phyloP scores from a whole-genome alignment of 2,888 invertebrate species.

The Sympetrum striolatum region DNA sequence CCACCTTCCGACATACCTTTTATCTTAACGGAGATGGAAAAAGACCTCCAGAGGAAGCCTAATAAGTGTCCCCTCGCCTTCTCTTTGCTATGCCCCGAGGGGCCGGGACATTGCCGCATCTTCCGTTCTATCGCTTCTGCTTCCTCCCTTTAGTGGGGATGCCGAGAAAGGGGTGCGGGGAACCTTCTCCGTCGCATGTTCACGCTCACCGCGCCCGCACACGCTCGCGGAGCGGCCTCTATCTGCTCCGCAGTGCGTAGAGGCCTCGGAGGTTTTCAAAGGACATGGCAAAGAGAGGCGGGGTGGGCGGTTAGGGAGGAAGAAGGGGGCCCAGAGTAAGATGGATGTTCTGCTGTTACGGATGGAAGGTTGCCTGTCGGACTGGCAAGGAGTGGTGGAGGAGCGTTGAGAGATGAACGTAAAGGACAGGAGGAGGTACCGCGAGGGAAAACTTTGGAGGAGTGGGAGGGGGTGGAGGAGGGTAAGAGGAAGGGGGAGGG shows the following conservation, averaged over 20 bases:
- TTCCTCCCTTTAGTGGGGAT: conserved; percentile 16
- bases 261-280: conserved; percentile 19
- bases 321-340: conserved; percentile 10
- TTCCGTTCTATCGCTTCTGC: conserved; percentile 28
- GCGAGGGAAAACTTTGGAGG: conserved; percentile 3
- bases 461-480: background rate
- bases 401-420: background rate
- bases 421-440: conserved; percentile 18
- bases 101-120: conserved; percentile 37
- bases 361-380: conserved; percentile 42
- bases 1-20: background rate
- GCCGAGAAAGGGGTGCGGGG: background rate
- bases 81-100: conserved; percentile 24
- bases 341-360: conserved; percentile 41
- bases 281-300: background rate
- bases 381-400: background rate
- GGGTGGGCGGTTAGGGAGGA: background rate
- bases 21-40: conserved; percentile 10
- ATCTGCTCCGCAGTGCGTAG: background rate
- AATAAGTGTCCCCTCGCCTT: conserved; percentile 28
- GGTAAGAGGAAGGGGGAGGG: background rate
- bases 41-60: conserved; percentile 14
- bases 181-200: background rate
- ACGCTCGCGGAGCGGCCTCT: background rate
- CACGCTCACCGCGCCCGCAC: conserved; percentile 24